A percentile compares a stretch with the other conserved stretches of the same genome.
phyloP scores from a whole-genome alignment of 2,113 vertebrate species.

The Craseonycteris thonglongyai region DNA sequence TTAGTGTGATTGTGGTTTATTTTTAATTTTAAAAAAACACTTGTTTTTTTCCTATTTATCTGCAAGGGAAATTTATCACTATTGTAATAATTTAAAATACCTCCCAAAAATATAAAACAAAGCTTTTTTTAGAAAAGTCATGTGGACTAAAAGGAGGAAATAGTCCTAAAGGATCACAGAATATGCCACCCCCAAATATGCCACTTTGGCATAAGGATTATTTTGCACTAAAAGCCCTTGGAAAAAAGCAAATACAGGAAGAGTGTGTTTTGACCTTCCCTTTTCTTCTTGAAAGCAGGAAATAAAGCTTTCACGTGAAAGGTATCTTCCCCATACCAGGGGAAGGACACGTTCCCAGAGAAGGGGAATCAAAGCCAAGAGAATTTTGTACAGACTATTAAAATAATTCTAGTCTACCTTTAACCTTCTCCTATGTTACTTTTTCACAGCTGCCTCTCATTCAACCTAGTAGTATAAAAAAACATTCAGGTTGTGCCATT shows the following conservation, averaged over 20 bases:
- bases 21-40: too few species aligned
- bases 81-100: not conserved
- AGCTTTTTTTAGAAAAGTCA: not conserved
- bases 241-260: not conserved
- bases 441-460: not conserved
- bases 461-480: not conserved
- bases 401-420: not conserved
- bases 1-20: too few species aligned
- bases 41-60: too few species aligned
- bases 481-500: not conserved
- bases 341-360: not conserved
- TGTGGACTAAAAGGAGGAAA: not conserved
- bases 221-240: not conserved
- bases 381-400: not conserved
- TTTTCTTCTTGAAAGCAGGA: not conserved
- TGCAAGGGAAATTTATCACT: too few species aligned
- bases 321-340: not conserved
- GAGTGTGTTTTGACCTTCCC: not conserved
- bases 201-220: not conserved
- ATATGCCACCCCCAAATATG: not conserved
- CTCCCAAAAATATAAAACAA: not conserved
- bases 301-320: not conserved
- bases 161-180: not conserved
- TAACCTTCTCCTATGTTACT: not conserved
- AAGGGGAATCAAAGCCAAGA: not conserved